Evolutionary conservation across 2,888 invertebrate genomes (phyloP), one percentile per base, ranked within the genome.

Genomic region (Saturnia japonica): DNA sequence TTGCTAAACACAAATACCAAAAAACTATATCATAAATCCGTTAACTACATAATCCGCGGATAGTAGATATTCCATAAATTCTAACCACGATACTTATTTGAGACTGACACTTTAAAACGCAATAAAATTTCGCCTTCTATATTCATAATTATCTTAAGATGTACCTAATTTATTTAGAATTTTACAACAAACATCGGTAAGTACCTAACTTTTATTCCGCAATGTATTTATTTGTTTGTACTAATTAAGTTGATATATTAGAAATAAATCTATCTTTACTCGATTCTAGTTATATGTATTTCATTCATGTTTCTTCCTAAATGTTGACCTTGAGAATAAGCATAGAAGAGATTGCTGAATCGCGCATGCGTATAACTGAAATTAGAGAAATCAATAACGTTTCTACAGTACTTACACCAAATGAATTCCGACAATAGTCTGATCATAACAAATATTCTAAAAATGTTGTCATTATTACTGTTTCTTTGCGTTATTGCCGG

Each of bases 101-200:
- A 93, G 93, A 93, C 93, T 93, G 92, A 93, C 83, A 83, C 85
- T 83, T 80, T 85, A 84, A 85, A 82, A 83, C 84, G 83, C 86
- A 90, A 91, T 89, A 22, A 88, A 89, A 91, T 90, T 89, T 90
- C 88, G 82, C 83, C 85, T 87, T 87, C 84, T 92, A 93, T 91
- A 91, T 93, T 92, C 88, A 80, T 91, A 91, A 62, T 47, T 28
- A 68, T 19, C 45, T 77, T 85, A 85, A 83, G 85, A 80, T 77
- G 73, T 73, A n/a, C n/a, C n/a, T n/a, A 76, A 77, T 72, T 79
- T 74, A 71, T 74, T 74, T 79, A 7, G 34, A 67, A 47, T 42
- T 22, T 22, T n/a, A 67, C n/a, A 68, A 42, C 25, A 19, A n/a
- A 40, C 19, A 40, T 64, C 34, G 19, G 54, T 54, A 54, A n/a